A percentile compares a stretch with the other conserved stretches of the same genome.
Evolutionary conservation across 1,140 invertebrate genomes (phyloP).

Genomic region (Lethrus apterus): DNA sequence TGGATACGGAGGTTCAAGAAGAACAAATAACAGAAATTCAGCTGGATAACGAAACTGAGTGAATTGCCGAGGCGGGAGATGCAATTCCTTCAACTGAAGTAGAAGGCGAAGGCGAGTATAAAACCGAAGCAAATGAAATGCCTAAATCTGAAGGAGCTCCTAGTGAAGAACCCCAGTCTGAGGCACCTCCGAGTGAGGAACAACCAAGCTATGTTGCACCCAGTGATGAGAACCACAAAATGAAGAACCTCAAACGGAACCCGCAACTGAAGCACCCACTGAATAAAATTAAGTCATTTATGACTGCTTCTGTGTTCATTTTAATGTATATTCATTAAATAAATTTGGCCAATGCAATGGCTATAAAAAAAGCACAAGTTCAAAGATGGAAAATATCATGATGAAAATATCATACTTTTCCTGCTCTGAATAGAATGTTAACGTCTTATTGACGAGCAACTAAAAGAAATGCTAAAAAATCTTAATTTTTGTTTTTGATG

Average conservation of each 20-base stretch:
- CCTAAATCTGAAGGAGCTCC: background rate
- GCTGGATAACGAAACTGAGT: background rate
- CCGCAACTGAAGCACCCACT: background rate
- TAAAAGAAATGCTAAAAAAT: too few relatives aligned
- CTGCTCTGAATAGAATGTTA: too few relatives aligned
- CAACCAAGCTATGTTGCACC: background rate
- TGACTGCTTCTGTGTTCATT: background rate
- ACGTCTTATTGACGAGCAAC: too few relatives aligned
- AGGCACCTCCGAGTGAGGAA: background rate
- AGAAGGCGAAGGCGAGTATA: background rate
- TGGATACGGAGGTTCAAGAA: background rate
- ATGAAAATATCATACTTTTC: too few relatives aligned
- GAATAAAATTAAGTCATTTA: background rate
- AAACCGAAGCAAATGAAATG: background rate
- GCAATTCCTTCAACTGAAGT: too few relatives aligned
- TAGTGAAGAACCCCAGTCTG: background rate
- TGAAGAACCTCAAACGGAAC: conserved; percentile 1
- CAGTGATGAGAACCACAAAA: background rate
- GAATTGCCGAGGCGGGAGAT: too few relatives aligned
- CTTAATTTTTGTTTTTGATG: too few relatives aligned
- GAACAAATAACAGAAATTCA: background rate
- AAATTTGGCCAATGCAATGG: too few relatives aligned
- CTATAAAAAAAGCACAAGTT: too few relatives aligned
- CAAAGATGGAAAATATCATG: too few relatives aligned
- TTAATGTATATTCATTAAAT: background rate